Evolutionary conservation across 2,888 invertebrate species (phyloP).

Genomic region (Zonitis immaculata): DNA sequence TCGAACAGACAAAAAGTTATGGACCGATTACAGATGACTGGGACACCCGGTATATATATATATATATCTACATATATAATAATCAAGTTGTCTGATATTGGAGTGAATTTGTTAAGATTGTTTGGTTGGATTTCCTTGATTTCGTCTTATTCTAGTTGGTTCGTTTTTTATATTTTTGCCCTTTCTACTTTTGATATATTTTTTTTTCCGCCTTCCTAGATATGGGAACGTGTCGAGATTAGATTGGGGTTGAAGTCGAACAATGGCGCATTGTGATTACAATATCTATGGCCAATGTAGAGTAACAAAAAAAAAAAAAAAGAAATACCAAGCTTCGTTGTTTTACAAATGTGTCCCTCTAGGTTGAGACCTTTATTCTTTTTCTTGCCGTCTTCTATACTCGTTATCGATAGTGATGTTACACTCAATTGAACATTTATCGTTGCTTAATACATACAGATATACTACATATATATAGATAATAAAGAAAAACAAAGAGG

Average conservation of each 20-base stretch:
- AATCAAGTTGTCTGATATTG: not conserved
- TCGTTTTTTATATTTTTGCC: no score
- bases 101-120: not conserved
- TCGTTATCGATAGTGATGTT: slow-evolving; percentile 30
- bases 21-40: no score
- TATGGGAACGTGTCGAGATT: slow-evolving; percentile 14
- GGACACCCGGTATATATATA: no score
- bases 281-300: slow-evolving; percentile 9
- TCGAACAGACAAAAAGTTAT: no score
- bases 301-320: no score
- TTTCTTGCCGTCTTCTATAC: not conserved
- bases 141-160: not conserved
- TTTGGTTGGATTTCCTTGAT: not conserved
- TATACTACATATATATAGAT: no score
- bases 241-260: slow-evolving; percentile 12
- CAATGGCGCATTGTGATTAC: slow-evolving; percentile 22
- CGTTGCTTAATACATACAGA: no score
- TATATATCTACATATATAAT: no score
- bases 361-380: slow-evolving; percentile 27
- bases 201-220: not conserved
- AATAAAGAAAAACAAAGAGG: no score
- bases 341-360: slow-evolving; percentile 32
- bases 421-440: slow-evolving; percentile 33
- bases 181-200: not conserved
- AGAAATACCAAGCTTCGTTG: slow-evolving; percentile 21